These are phyloP conservation scores for Leptobrachium leishanense DNA, from an alignment of 2,113 vertebrate species.

Conservation along the genomic window DNA sequence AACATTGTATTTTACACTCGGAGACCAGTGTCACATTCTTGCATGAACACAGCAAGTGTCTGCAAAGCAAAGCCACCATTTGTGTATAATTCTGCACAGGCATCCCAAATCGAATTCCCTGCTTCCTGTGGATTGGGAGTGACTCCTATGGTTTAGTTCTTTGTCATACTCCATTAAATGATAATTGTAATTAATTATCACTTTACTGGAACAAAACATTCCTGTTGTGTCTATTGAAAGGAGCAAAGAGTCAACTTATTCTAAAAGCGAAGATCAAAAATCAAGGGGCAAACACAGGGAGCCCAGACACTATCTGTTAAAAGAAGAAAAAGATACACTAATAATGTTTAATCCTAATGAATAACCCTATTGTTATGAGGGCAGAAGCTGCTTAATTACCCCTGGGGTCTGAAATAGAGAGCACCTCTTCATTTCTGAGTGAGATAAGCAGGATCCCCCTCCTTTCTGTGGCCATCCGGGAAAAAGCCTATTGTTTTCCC, in stretches of 20 bases:
- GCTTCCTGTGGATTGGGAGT: constrained; percentile 6
- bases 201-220: neutral
- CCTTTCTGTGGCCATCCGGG: neutral
- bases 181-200: constrained; percentile 25
- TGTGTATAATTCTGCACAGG: neutral
- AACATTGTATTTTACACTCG: neutral
- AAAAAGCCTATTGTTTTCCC: constrained; percentile 2
- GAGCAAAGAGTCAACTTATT: neutral
- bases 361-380: constrained; percentile 25
- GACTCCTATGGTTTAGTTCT: neutral
- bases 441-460: constrained; percentile 38
- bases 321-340: neutral
- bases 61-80: neutral
- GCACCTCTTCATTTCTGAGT: constrained; percentile 35
- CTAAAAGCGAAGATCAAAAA: constrained; percentile 3
- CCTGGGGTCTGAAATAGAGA: constrained; percentile 40
- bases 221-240: neutral
- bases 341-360: constrained; percentile 28
- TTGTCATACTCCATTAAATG: constrained; percentile 38
- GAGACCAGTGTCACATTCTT: too few relatives aligned
- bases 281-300: neutral
- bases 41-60: neutral
- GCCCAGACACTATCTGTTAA: constrained; percentile 13
- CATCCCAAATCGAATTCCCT: neutral
- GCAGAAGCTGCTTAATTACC: constrained; percentile 35